Evolutionary conservation across 1,140 invertebrate species (phyloP).

Genomic region (Magallana angulata): DNA sequence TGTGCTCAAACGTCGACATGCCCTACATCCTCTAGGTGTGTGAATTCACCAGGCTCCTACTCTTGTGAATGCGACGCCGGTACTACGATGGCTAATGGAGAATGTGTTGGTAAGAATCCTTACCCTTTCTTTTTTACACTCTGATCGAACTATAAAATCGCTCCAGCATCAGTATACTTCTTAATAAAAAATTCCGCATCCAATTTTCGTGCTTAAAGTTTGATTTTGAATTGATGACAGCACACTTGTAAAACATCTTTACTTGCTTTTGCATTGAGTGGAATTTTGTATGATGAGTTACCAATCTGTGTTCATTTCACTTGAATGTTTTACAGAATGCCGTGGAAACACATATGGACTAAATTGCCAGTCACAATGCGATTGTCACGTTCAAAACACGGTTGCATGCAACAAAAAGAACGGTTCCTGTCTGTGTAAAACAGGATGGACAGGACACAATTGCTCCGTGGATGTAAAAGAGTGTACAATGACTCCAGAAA

Average conservation of each 20-base stretch:
- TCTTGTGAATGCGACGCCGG: conserved; percentile 12
- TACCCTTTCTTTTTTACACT: too few species aligned
- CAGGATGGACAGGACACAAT: conserved; percentile 54
- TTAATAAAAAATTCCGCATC: too few species aligned
- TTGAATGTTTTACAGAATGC: background rate
- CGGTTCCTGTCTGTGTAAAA: conserved; percentile 53
- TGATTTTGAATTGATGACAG: too few species aligned
- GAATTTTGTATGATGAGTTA: background rate
- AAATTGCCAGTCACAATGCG: conserved; percentile 51
- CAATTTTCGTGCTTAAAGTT: too few species aligned
- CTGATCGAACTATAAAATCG: too few species aligned
- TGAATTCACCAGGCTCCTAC: conserved; percentile 5
- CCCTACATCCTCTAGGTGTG: background rate
- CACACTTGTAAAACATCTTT: too few species aligned
- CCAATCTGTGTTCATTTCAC: background rate
- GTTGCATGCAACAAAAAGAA: conserved; percentile 42
- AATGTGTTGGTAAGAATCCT: conserved; percentile 28
- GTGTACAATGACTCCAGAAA: conserved; percentile 44
- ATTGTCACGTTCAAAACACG: conserved; percentile 49
- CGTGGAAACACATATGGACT: conserved; percentile 26
- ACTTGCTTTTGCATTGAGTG: too few species aligned
- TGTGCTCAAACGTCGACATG: background rate
- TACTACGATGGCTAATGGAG: conserved; percentile 6
- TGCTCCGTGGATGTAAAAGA: conserved; percentile 57
- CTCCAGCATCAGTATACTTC: too few species aligned